A percentile compares a stretch with the other conserved stretches of the same genome.
Evolutionary conservation across 1,140 invertebrate species (phyloP).

Genomic region (Drosophila watanabei): DNA sequence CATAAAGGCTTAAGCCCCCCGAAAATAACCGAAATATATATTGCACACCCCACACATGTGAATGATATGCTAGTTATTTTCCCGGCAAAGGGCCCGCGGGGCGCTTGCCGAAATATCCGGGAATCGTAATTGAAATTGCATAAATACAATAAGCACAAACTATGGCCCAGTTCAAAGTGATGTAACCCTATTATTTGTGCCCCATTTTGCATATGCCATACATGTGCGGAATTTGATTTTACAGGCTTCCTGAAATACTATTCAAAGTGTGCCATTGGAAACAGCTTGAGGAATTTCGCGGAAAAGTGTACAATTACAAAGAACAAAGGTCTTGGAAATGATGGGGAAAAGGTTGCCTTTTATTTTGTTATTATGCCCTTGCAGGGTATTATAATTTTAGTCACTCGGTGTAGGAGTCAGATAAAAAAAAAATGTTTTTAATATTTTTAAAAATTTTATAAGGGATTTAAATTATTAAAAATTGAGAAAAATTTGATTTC

Average conservation of each 20-base stretch:
- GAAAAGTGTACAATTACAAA: not conserved
- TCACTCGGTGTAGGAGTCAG: no score
- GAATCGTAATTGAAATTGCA: slow-evolving; percentile 24
- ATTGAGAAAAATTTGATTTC: no score
- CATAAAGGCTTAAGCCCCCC: slow-evolving; percentile 9
- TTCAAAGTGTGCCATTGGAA: not conserved
- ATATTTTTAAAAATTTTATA: no score
- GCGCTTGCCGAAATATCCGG: not conserved
- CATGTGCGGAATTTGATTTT: not conserved
- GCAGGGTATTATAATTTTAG: not conserved
- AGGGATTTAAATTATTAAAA: no score
- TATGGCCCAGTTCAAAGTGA: not conserved
- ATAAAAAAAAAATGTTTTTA: no score
- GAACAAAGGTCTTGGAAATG: not conserved
- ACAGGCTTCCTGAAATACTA: not conserved
- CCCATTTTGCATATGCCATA: not conserved
- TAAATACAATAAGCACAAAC: slow-evolving; percentile 10
- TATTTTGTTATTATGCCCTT: not conserved
- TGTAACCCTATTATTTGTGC: not conserved
- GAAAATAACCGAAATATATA: slow-evolving; percentile 1
- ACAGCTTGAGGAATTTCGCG: not conserved
- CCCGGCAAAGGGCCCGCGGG: not conserved
- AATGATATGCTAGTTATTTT: not conserved
- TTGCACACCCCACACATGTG: not conserved
- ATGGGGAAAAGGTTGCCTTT: not conserved